Evolutionary conservation across 2,797 vertebrate species (phyloP).

Genomic region (Leptoclinus maculatus): DNA sequence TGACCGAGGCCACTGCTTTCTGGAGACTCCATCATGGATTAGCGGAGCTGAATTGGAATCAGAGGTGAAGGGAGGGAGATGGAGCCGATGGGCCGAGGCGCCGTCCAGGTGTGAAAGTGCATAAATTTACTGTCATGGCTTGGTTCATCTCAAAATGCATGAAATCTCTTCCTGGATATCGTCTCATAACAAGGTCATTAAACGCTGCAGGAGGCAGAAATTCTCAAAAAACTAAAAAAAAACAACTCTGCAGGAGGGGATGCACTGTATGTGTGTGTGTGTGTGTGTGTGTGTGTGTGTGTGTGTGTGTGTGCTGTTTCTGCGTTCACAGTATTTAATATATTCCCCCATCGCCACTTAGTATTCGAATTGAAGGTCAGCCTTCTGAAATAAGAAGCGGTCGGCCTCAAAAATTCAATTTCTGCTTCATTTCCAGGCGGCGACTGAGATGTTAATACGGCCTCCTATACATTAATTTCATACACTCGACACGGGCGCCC

Average conservation of each 20-base stretch:
- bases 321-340: conserved; percentile 38
- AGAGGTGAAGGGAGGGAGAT: conserved; percentile 38
- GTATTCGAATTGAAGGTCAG: conserved; percentile 70
- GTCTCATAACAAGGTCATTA: conserved; percentile 62
- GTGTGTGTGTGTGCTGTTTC: conserved; percentile 5
- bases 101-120: conserved; percentile 61
- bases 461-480: conserved; percentile 35
- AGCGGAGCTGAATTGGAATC: conserved; percentile 64
- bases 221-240: neutral
- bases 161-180: conserved; percentile 55
- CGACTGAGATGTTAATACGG: conserved; percentile 46
- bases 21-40: conserved; percentile 62
- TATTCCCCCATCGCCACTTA: conserved; percentile 64
- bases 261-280: neutral
- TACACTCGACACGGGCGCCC: conserved; percentile 8
- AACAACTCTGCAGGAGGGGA: conserved; percentile 2
- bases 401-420: conserved; percentile 70
- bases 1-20: conserved; percentile 57
- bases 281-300: no score
- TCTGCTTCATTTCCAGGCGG: conserved; percentile 61
- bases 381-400: conserved; percentile 49
- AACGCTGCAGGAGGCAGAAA: conserved; percentile 20
- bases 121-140: conserved; percentile 57
- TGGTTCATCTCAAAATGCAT: conserved; percentile 62
- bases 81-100: conserved; percentile 40